Evolutionary conservation across 2,888 invertebrate species (phyloP), one percentile per base, ranked within the genome.

Genomic region (Philaethria dido): DNA sequence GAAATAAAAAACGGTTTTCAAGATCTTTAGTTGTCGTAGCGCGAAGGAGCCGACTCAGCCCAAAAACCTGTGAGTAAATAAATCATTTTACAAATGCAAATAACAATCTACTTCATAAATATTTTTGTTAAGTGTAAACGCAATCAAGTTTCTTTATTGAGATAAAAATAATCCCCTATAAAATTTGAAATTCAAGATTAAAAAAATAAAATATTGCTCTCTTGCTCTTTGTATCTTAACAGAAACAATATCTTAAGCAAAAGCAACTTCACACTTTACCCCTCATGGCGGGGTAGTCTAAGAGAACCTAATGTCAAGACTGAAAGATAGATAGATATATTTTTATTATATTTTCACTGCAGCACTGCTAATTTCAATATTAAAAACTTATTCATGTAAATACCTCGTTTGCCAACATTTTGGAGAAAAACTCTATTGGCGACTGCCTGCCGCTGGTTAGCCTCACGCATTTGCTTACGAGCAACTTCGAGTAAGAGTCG

Each of bases 401-500:
- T 57, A 83, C 92, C 92, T 88, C 97, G 94, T 86, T 97, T 97
- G 76, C 97, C 97, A 73, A 97, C 95, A 73, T 94, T 95, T 81
- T 96, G 95, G 77, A 97, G 88, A 80, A 96, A 94, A 73, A 95
- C 94, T 67, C 96, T 93, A 91, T 97, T 97, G 76, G 95, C 94
- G 78, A 94, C 94, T 67, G 94, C 94, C 89, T 94, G 91, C 82
- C 96, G 95, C 79, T 94, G 94, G 79, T 94, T 94, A 74, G 95
- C 94, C 81, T 96, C 95, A 75, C 95, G 94, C 92, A 96, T 96
- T 91, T 96, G 96, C 85, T 97, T 95, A 79, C 97, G 94, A 16
- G 96, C 96, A 74, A 97, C 95, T 88, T 97, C 97, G 75, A 97
- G 88, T 72, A 97, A 86, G 57, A 97, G 94, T 79, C 97, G 94